Base-by-base conservation (phyloP, 2,113 vertebrate species). In the Burhinus bistriatus region DNA sequence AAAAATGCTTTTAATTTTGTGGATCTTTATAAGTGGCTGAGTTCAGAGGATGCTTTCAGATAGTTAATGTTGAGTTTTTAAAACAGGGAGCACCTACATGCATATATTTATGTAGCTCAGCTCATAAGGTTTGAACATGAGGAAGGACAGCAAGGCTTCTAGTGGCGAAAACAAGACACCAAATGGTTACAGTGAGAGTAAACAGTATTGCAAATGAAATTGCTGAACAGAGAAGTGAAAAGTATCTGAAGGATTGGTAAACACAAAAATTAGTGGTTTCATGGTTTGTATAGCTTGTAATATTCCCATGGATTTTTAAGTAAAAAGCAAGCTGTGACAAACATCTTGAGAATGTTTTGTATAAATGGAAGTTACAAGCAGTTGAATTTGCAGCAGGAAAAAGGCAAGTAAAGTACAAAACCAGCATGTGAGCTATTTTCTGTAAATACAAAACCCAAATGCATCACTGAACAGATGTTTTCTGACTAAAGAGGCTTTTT, bases 251-350 rank as follows among this genome's bases (percentile, higher is more conserved):
- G 69, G 7, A 15, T 21, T 90, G 47, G 22, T 81, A 51, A 40
- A 70, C 25, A 30, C 57, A 54, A 36, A 80, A 89, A 15, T 12
- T 11, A 40, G 30, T 30, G 64, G 55, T 83, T 95, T 86, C 51
- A 3, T 77, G 11, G 21, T 75, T 91, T 70, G 36, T 84, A 11
- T 55, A 52, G 38, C 47, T 84, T 68, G 15, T 68, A 71, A 36
- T 75, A 61, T 91, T 94, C 83, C 61, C 77, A 44, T 91, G 69
- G 65, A 81, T 91, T 94, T 91, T 89, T 93, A 79, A 95, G 77
- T 95, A 83, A 89, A 93, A 91, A 52, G 47, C 95, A 95, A 95
- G 83, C 77, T 97, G 91, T 96, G 91, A 87, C 65, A 95, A 96
- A 64, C 81, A 72, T 91, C 59, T 76, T 84, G 47, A 89, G 76